Evolutionary conservation across 2,888 invertebrate genomes (phyloP), one percentile per base, ranked within the genome.

Genomic region (Lamellibrachia satsuma): DNA sequence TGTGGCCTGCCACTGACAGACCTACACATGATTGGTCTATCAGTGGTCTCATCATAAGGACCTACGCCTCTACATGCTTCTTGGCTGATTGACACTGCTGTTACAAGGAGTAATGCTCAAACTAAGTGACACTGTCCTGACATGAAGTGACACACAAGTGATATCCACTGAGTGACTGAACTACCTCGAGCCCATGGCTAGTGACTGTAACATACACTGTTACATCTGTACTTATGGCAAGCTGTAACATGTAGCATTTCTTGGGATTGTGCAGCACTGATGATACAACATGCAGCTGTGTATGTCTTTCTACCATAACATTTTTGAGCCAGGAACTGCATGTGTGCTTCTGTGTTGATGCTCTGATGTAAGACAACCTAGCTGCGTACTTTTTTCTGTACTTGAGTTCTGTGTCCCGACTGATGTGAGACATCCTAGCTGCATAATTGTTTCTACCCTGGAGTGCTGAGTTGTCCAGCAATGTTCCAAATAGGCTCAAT

Each of bases 401-500:
- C 55, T 55, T 9, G 55, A 55, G 55, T 55, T 55, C 2, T 55
- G 55, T 3, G 8, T 55, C 9, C 8, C 55, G 1, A 55, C 55
- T 55, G 55, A 55, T 55, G 55, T 3, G 55, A 9, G 55, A 55
- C 3, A 55, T 7, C 9, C 8, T 9, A 55, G 55, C 55, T 55
- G 55, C 3, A 55, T 9, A 55, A 55, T 55, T 55, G 75, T 22
- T 75, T 75, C 75, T 75, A 75, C 75, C 15, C 55, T 55, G 75
- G 15, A 4, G 75, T 75, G 22, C 22, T 22, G 22, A 91, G n/a
- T 91, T 91, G n/a, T 55, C 22, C 39, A 8, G 94, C 92, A 90
- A 95, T 95, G 95, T 95, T 95, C 93, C 94, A 94, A 93, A 95
- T 95, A 91, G 95, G 94, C 93, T 93, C 94, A 52, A 95, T 95